Base-by-base conservation (phyloP, 2,113 vertebrate genomes). In the Psittacula cyanocephala region DNA sequence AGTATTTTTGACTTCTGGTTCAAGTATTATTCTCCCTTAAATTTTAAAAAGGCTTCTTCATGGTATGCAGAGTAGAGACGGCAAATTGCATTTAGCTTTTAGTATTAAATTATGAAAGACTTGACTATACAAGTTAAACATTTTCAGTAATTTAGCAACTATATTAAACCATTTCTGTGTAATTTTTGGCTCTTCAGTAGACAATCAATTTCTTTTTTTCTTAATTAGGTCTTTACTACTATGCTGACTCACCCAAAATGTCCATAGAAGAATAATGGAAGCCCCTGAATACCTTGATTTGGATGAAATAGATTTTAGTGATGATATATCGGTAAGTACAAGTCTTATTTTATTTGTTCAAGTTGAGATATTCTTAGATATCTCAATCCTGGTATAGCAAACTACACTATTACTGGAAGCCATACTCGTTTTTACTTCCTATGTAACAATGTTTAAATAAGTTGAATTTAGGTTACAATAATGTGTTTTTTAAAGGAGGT, bases 231-330 rank as follows among this genome's bases (percentile, higher is more conserved):
- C 59, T 93, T 97, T 90, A 64, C 91, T 93, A 77, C 81, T 79
- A 68, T 92, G 88, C 92, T 92, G 93, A 94, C 85, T 87, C 53
- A 88, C 88, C 79, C 98, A 99, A 98, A 98, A 99, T 99, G 99
- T 95, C 95, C 97, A 98, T 95, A 96, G 98, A 97, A 97, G 98
- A 98, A 99, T 98, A 97, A 99, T 99, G 99, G 99, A 99, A 98
- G 98, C 98, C 97, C 99, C 99, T 98, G 99, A 99, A 96, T 99
- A 99, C 96, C 98, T 99, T 97, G 99, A 99, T 98, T 98, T 99
- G 98, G 99, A 99, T 97, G 99, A 99, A 98, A 99, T 99, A 94
- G 99, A 99, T 98, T 99, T 99, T 97, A 99, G 98, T 57, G 99
- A 99, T 97, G 99, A 99, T 85, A 98, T 99, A 96, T 99, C 98